These are phyloP conservation scores for Eupsilia transversa DNA, from an alignment of 2,888 invertebrate species.

Conservation along the genomic window DNA sequence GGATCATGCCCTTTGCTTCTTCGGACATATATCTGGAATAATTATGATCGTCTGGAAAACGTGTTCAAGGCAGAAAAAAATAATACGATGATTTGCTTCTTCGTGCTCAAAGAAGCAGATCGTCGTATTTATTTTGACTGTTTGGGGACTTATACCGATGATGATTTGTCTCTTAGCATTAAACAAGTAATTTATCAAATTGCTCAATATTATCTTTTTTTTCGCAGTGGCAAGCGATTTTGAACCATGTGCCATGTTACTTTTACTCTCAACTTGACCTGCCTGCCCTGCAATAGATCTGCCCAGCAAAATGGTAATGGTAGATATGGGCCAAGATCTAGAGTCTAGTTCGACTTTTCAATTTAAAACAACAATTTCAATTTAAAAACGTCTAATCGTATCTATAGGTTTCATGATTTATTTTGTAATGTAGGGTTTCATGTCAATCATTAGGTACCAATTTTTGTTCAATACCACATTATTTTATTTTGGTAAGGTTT, in stretches of 20 bases:
- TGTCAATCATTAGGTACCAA: too few species aligned
- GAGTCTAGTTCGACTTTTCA: neutral
- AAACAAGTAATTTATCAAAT: neutral
- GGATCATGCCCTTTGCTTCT: neutral
- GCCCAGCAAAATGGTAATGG: neutral
- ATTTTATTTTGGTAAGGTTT: slow-evolving; percentile 4
- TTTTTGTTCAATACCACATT: too few species aligned
- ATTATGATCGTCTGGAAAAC: neutral
- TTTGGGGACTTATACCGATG: neutral
- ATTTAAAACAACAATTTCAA: neutral
- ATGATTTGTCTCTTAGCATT: neutral
- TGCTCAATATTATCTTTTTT: neutral
- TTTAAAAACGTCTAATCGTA: neutral
- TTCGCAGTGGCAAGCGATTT: neutral
- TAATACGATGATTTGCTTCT: too few species aligned
- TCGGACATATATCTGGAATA: neutral
- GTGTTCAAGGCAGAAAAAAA: neutral
- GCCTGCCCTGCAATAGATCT: neutral
- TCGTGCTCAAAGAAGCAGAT: neutral
- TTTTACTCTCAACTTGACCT: neutral
- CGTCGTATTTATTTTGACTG: neutral
- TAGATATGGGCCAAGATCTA: neutral
- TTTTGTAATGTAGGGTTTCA: neutral
- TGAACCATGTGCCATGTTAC: neutral
- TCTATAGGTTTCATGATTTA: neutral